Conservation (phyloP, 2,888 invertebrate genomes). For the Encarsia formosa region DNA sequence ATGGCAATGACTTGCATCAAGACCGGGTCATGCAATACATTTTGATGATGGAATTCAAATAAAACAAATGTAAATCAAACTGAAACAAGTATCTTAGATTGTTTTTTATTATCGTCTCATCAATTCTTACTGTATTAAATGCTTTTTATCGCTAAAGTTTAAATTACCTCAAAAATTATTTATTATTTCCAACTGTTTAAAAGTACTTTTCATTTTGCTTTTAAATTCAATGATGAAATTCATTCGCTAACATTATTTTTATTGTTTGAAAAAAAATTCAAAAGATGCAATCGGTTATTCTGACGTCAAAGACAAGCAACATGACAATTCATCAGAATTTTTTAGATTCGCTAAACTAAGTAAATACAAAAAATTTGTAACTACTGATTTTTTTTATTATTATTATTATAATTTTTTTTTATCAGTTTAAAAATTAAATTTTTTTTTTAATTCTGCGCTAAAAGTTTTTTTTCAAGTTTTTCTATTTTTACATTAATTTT, state of each 20-base stretch:
- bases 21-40: constrained; percentile 50
- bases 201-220: constrained; percentile 19
- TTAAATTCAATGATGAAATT: constrained; percentile 17
- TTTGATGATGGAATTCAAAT: constrained; percentile 51
- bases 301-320: too few species aligned
- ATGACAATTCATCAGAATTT: constrained; percentile 26
- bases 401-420: too few species aligned
- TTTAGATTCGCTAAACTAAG: too few species aligned
- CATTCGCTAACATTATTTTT: constrained; percentile 24
- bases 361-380: too few species aligned
- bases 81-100: constrained; percentile 47
- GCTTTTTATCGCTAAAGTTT: constrained; percentile 24
- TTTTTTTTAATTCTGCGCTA: constrained; percentile 1
- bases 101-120: constrained; percentile 37
- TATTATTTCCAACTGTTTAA: constrained; percentile 21
- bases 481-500: constrained; percentile 26
- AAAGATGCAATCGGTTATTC: constrained; percentile 23
- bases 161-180: constrained; percentile 9
- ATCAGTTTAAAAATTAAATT: too few species aligned
- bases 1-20: constrained; percentile 49
- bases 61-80: constrained; percentile 51
- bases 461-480: constrained; percentile 20
- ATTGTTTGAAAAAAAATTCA: constrained; percentile 19
- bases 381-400: too few species aligned
- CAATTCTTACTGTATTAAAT: constrained; percentile 25